Base-by-base conservation (phyloP, 2,113 vertebrate species). In the Lasiurus cinereus region DNA sequence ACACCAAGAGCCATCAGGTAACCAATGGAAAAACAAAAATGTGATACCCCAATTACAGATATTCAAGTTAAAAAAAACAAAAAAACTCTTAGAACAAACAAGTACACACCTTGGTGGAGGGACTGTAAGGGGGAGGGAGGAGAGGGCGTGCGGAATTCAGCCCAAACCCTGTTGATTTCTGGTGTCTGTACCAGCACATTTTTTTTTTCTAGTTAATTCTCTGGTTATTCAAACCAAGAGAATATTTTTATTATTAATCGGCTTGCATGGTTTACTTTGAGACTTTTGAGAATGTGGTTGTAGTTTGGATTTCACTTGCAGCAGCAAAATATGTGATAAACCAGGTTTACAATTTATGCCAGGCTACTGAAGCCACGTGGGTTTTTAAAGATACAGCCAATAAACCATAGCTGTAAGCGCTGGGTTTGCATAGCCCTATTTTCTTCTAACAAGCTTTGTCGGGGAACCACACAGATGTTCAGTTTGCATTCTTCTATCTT, bases 201-300 rank as follows among this genome's bases (percentile, higher is more conserved):
- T 77, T 50, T 76, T 82, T 67, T 91, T 93, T 39, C 82, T 56
- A 10, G 14, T 90, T 88, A 54, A 80, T 21, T 52, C 10, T 66
- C 52, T 6, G 6, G 52, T 86, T 19, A 67, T 36, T 43, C 72
- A 77, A 29, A 77, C 46, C 24, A 39, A 85, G 67, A 69, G 3
- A 11, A 46, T 73, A 67, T 33, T 92, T 94, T 96, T 69, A 33
- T 50, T 66, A 50, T 48, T 70, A 67, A 36, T 73, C 78, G 94
- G 36, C 22, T 62, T n/a, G 43, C 46, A n/a, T 66, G 59, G 13
- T 19, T 90, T 52, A 83, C 48, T 80, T 39, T 11, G 46, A 29
- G n/a, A 59, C 39, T 78, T 77, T 50, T 13, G 72, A 73, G 21
- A 72, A 83, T 21, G 43, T 86, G 48, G 56, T 7, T 52, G 33